Evolutionary conservation across 2,888 invertebrate genomes (phyloP).

Genomic region (Heliconius ethilla): DNA sequence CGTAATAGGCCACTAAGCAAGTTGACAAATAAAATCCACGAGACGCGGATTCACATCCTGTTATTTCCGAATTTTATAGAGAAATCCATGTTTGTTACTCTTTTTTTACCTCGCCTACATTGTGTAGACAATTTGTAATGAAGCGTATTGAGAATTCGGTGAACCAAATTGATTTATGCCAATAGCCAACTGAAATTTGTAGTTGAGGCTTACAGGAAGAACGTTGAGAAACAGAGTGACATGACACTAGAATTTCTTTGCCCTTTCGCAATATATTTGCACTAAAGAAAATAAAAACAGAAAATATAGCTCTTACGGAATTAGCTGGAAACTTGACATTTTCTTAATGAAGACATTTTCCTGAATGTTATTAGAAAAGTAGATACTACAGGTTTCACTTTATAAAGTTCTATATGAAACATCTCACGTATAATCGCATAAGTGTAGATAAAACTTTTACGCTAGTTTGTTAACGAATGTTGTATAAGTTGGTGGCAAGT

Average conservation of each 20-base stretch:
- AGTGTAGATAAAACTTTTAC: conserved; percentile 62
- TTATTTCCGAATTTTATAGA: neutral
- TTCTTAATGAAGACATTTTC: conserved; percentile 3
- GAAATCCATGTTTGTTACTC: neutral
- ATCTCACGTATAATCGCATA: conserved; percentile 52
- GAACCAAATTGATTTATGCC: neutral
- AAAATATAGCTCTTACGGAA: neutral
- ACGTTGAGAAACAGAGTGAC: too few relatives aligned
- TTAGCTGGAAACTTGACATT: neutral
- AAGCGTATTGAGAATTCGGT: neutral
- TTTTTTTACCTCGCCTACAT: neutral
- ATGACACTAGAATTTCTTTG: neutral
- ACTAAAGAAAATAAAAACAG: neutral
- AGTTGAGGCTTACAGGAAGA: neutral
- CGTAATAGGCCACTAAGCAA: conserved; percentile 1
- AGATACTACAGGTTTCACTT: conserved; percentile 29
- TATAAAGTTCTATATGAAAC: conserved; percentile 44
- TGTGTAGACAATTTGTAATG: neutral
- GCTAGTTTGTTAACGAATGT: conserved; percentile 58
- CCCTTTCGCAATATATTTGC: neutral
- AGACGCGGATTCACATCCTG: neutral
- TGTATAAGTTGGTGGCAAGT: conserved; percentile 57
- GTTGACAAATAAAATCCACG: neutral
- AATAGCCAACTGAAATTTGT: neutral
- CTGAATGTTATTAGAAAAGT: conserved; percentile 21